Base-by-base conservation (phyloP, 2,797 vertebrate genomes). In the Sebastes oblongus region DNA sequence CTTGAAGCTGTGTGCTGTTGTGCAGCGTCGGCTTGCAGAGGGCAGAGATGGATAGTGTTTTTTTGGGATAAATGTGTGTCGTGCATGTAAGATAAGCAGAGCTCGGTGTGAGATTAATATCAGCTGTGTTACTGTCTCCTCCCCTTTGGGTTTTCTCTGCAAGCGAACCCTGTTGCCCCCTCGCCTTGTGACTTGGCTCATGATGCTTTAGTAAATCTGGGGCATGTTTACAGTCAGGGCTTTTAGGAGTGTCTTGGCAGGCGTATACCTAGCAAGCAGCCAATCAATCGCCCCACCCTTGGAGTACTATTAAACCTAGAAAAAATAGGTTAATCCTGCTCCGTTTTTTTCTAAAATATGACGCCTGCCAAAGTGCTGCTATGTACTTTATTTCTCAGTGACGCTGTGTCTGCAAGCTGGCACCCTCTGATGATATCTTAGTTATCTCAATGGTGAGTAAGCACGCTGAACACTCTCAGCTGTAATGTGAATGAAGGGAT, bases 121-220 rank as follows among this genome's bases (percentile, higher is more conserved):
- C 83, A 64, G 68, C 75, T 62, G 72, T 64, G 82, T 36, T 77
- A 18, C 84, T 8, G 79, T 42, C 74, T 82, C 58, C 46, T 79
- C 62, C 77, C 56, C 61, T 79, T 68, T 81, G 77, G 73, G 34
- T 59, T 80, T 72, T 80, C 71, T 86, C 78, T 66, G 76, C 72
- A 56, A 74, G 73, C 52, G 39, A 84, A 76, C 80, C 84, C 86
- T 36, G 8, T 76, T 92, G 82, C 85, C 87, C 90, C 70, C 75
- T 73, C 81, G 80, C 86, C 91, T 89, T 92, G 91, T 92, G 91
- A 93, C 87, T 91, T 89, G 80, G 89, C 92, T 91, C 78, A 78
- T 24, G 70, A 82, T 83, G 83, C 90, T 78, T 83, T 78, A 86
- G 91, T 87, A 89, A 91, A 93, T 93, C 92, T 88, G 88, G 90